These are phyloP conservation scores for Corythornis vintsioides DNA, from an alignment of 2,113 vertebrate genomes.

Conservation along the genomic window DNA sequence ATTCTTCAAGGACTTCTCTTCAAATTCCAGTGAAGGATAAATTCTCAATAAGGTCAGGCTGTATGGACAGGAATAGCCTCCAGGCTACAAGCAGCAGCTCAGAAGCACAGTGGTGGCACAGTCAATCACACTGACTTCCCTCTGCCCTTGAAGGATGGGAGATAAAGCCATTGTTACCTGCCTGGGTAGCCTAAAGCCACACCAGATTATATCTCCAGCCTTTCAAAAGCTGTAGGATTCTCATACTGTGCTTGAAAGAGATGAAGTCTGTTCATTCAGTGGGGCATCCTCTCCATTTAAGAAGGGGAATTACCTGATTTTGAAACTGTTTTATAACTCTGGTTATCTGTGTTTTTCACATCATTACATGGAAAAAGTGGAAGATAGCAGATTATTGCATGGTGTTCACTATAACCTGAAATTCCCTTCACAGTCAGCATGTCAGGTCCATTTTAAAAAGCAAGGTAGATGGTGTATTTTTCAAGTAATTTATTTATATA, in stretches of 20 bases:
- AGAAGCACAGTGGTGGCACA: slow-evolving; percentile 25
- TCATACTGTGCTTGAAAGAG: not conserved
- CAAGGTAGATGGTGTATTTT: not conserved
- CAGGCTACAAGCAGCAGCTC: slow-evolving; percentile 2
- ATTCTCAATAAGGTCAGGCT: slow-evolving; percentile 45
- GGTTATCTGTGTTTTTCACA: not conserved
- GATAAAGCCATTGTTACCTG: slow-evolving; percentile 63
- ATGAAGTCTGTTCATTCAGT: not conserved
- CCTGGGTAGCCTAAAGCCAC: slow-evolving; percentile 12
- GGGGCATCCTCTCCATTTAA: not conserved
- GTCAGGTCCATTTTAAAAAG: not conserved
- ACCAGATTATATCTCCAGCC: slow-evolving; percentile 39
- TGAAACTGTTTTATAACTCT: not conserved
- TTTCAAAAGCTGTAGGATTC: slow-evolving; percentile 24
- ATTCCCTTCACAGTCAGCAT: not conserved
- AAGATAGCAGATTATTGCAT: not conserved
- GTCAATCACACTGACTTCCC: slow-evolving; percentile 49
- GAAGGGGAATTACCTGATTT: not conserved
- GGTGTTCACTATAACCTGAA: not conserved
- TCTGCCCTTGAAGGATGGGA: slow-evolving; percentile 23
- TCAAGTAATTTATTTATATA: not conserved
- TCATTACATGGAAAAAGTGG: not conserved
- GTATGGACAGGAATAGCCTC: slow-evolving; percentile 33
- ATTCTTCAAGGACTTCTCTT: slow-evolving; percentile 51
- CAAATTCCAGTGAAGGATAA: slow-evolving; percentile 22